These are phyloP conservation scores for Himalopsyche tibetana DNA, from an alignment of 2,888 invertebrate species.

Conservation along the genomic window DNA sequence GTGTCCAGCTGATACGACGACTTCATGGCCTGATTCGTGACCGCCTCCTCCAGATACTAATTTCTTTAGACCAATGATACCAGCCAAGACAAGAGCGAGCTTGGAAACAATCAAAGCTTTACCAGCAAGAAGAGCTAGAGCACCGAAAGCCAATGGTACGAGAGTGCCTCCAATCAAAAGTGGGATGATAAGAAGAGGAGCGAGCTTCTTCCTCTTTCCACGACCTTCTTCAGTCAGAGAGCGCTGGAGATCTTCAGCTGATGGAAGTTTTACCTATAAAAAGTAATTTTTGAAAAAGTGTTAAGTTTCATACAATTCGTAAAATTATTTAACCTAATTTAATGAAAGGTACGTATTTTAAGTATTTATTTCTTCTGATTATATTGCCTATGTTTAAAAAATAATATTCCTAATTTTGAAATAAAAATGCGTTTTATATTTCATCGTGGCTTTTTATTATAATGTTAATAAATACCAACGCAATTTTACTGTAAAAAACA, in stretches of 20 bases:
- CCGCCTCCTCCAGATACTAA: constrained; percentile 82
- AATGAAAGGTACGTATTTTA: neutral
- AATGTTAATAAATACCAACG: too few relatives aligned
- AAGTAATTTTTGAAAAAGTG: neutral
- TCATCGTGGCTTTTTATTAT: too few relatives aligned
- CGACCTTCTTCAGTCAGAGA: constrained; percentile 81
- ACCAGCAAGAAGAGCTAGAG: constrained; percentile 87
- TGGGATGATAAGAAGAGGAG: constrained; percentile 86
- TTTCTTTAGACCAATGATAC: constrained; percentile 91
- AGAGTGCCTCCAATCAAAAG: constrained; percentile 88
- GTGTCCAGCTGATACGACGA: constrained; percentile 83
- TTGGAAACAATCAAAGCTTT: constrained; percentile 92
- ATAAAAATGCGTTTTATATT: too few relatives aligned
- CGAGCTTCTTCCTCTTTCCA: constrained; percentile 84
- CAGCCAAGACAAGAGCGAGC: constrained; percentile 87
- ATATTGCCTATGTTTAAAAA: neutral
- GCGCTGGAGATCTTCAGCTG: constrained; percentile 80
- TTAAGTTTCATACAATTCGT: too few relatives aligned
- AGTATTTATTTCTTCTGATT: neutral
- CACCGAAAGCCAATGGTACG: constrained; percentile 89
- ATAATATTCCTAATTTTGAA: too few relatives aligned
- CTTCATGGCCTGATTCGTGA: constrained; percentile 82
- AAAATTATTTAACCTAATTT: too few relatives aligned
- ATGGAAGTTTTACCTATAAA: constrained; percentile 84
- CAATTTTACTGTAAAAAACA: too few relatives aligned